Conservation (phyloP, 37 sponge, comb jelly and placozoan genomes). For the Axinella damicornis region DNA sequence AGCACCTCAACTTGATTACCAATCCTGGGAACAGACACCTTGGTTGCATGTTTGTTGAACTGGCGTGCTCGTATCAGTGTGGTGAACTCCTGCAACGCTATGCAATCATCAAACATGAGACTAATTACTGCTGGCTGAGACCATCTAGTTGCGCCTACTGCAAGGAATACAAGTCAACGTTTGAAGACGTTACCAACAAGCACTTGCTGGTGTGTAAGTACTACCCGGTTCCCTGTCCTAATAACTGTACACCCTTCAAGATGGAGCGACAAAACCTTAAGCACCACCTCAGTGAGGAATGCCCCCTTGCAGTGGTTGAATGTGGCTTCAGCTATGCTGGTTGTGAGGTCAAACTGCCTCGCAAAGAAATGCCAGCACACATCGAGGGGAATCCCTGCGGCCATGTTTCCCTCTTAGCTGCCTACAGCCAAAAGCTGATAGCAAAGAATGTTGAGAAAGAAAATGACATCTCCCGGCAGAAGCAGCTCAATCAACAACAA, state of each 20-base stretch:
- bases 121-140: background rate
- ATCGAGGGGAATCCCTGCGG: background rate
- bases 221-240: constrained; percentile 22
- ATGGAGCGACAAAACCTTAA: constrained; percentile 1
- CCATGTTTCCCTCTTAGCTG: too few relatives aligned
- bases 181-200: constrained; percentile 20
- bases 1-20: too few relatives aligned
- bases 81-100: background rate
- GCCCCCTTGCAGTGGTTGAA: constrained; percentile 6
- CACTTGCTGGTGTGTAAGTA: constrained; percentile 16
- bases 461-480: too few relatives aligned
- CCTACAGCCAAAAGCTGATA: too few relatives aligned
- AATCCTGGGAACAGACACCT: background rate
- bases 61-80: constrained; percentile 21
- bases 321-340: constrained; percentile 15
- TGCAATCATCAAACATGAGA: background rate
- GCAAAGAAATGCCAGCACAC: constrained; percentile 16
- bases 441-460: too few relatives aligned
- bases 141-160: constrained; percentile 16
- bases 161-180: background rate
- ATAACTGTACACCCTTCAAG: background rate
- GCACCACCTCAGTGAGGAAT: background rate
- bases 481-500: too few relatives aligned
- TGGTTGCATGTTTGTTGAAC: constrained; percentile 15
- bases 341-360: background rate